Evolutionary conservation across 2,888 invertebrate genomes (phyloP).

Genomic region (Volucella inanis): DNA sequence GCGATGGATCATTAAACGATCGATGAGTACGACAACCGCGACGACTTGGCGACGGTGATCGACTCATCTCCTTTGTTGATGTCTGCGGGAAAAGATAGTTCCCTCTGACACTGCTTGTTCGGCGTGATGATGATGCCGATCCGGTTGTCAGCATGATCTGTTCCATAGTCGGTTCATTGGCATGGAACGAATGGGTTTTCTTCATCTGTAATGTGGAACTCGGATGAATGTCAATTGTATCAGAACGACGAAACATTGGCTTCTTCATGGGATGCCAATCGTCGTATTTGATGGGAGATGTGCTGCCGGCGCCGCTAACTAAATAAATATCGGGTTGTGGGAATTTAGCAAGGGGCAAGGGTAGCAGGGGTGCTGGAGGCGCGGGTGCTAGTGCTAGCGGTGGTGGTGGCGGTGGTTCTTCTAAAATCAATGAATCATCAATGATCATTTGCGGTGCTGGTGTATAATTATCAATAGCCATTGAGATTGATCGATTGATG

Average conservation of each 20-base stretch:
- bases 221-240: slow-evolving; percentile 83
- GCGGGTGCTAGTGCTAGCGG: slow-evolving; percentile 82
- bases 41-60: slow-evolving; percentile 82
- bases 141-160: slow-evolving; percentile 78
- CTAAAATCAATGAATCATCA: slow-evolving; percentile 80
- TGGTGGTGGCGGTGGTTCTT: slow-evolving; percentile 81
- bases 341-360: slow-evolving; percentile 78
- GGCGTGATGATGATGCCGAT: slow-evolving; percentile 79
- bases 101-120: slow-evolving; percentile 82
- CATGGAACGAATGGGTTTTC: slow-evolving; percentile 83
- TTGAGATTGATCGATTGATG: slow-evolving; percentile 83
- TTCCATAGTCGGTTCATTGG: slow-evolving; percentile 81
- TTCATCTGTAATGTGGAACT: slow-evolving; percentile 83
- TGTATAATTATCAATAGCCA: slow-evolving; percentile 83
- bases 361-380: slow-evolving; percentile 77
- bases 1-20: slow-evolving; percentile 82
- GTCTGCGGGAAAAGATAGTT: slow-evolving; percentile 82
- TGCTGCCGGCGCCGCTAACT: slow-evolving; percentile 80
- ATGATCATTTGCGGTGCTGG: slow-evolving; percentile 78
- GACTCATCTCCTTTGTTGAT: slow-evolving; percentile 79
- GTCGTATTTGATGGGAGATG: slow-evolving; percentile 79
- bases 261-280: slow-evolving; percentile 81
- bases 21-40: slow-evolving; percentile 83
- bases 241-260: slow-evolving; percentile 82
- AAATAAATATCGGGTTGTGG: slow-evolving; percentile 82